Percentiles rank a stretch among this genome's conserved stretches.
These are phyloP conservation scores for Diabrotica virgifera DNA, from an alignment of 1,140 invertebrate genomes.

Conservation along the genomic window DNA sequence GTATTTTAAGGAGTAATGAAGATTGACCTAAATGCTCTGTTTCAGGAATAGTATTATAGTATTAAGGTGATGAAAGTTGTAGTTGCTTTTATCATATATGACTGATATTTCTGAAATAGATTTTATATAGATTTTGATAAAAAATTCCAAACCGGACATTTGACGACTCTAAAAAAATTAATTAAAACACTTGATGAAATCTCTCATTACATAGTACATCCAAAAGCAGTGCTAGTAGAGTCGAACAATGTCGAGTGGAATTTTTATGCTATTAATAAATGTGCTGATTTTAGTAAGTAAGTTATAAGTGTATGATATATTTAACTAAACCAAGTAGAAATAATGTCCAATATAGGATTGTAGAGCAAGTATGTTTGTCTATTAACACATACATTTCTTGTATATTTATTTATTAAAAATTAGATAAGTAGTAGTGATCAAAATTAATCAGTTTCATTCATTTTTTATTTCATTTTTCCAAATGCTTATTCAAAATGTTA, in stretches of 20 bases:
- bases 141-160: not conserved
- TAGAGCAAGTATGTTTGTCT: not conserved
- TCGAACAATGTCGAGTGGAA: not conserved
- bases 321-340: not conserved
- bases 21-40: not conserved
- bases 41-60: slow-evolving; percentile 3
- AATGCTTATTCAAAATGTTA: not conserved
- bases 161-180: not conserved
- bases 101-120: slow-evolving; percentile 2
- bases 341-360: not conserved
- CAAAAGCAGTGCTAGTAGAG: not conserved
- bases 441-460: not conserved
- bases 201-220: not conserved
- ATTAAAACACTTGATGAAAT: too few species aligned
- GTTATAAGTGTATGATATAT: slow-evolving; percentile 1
- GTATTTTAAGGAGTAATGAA: not conserved
- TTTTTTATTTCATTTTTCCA: not conserved
- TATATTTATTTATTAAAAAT: not conserved
- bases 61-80: not conserved
- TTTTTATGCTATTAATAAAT: not conserved
- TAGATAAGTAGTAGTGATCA: not conserved
- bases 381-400: not conserved
- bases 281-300: not conserved
- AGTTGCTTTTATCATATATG: slow-evolving; percentile 1
- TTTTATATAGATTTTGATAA: slow-evolving; percentile 1